Base-by-base conservation (phyloP, 2,113 vertebrate genomes). In the Geococcyx californianus region DNA sequence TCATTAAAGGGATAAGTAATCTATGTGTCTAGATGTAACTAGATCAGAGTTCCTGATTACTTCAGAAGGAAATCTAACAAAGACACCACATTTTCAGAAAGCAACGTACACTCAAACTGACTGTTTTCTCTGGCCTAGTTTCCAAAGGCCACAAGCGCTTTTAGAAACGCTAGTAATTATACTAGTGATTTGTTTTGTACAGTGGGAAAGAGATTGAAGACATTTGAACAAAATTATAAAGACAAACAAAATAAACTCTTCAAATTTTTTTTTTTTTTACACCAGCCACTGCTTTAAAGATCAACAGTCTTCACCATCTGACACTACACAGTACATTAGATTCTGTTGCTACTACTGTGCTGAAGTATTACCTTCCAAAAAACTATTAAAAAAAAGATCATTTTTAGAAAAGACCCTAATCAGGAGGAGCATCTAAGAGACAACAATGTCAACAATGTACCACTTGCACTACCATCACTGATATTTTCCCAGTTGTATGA, bases 401-500 rank as follows among this genome's bases (percentile, higher is more conserved):
- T 74, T 82, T 94, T 84, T 45, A 28, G 44, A 60, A 88, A 84
- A 90, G 75, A 47, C 12, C 9, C 38, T 74, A 42, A 54, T 60
- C 64, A 38, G 55, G 7, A 94, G 16, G 28, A 95, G 10, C n/a
- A 34, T n/a, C 10, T 23, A 74, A 70, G 45, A 87, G 58, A 38
- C 75, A 84, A 79, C 63, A 56, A 79, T 29, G 58, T 42, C 75
- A 84, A 79, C 63, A 56, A 79, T 29, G 28, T 45, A 67, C 47
- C 75, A 74, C 52, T 77, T 68, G 45, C 13, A 60, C 3, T 21
- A 42, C 81, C 60, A 84, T 76, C 82, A 75, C 63, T 42, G 79
- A 63, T 85, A 93, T 83, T 90, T 87, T 95, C 58, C 87, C 79
- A 94, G 40, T 82, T 10, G 28, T 84, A 62, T 36, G 74, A 96